Base-by-base conservation (phyloP, 30 jellyfish, hydroid and myxozoan species). In the Pseudorhiza aurosa region DNA sequence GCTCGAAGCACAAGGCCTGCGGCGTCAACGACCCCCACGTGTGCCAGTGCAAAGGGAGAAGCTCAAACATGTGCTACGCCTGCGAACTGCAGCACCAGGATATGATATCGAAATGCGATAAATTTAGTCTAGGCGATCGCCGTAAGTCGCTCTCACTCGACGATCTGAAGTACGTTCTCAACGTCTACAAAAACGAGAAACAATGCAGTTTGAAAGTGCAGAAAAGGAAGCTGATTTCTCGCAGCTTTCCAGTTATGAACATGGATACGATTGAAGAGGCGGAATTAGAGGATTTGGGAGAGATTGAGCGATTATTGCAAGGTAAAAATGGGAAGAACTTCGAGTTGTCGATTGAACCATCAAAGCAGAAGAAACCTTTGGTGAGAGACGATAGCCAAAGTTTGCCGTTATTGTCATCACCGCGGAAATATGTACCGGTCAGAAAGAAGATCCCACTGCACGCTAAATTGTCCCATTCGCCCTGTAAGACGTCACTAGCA, bases 91-190 rank as follows among this genome's bases (percentile, higher is more conserved):
- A 80, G 72, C 91, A 80, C 72, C 87, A 84, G 17, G 95, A 84
- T 36, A 84, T 84, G 95, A 58, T 65, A 21, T 60, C 83, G 7
- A 84, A 68, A n/a, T 84, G 85, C 26, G 95, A 71, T 58, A 63
- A 30, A 4, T 75, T 57, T 68, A 84, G 83, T 28, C 79, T 74
- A n/a, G 86, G 84, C 30, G 90, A 87, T 29, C 85, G 96, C 35
- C 96, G 96, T 5, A 75, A 76, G 42, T 87, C 96, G 31, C 51
- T 87, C 19, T 75, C 92, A 17, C 85, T 87, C 17, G 96, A 87
- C 31, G 89, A 87, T 60, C 72, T 87, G 36, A 84, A 84, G 26
- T 64, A 45, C 22, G 84, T 80, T 3, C 91, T 80, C 75, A 70
- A 70, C 19, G 84, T 65, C 44, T 80, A 80, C 69, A 42, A 80